These are phyloP conservation scores for Euplagia quadripunctaria DNA, from an alignment of 2,888 invertebrate species.

Conservation along the genomic window DNA sequence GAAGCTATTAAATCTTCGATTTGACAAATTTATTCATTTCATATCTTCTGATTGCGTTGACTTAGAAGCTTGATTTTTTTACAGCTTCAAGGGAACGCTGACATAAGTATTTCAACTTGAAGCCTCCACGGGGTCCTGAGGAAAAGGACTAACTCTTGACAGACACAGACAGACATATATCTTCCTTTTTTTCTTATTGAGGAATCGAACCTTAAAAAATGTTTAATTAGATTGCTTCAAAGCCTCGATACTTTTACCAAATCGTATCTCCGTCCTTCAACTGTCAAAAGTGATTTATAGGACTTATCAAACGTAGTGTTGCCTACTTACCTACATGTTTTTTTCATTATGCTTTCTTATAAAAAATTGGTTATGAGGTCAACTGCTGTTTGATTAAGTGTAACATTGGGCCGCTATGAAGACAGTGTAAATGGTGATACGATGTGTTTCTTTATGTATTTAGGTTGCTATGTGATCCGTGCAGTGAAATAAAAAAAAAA, in stretches of 20 bases:
- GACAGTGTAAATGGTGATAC: neutral
- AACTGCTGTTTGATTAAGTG: slow-evolving; percentile 26
- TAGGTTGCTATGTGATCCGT: neutral
- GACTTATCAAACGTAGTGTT: slow-evolving; percentile 42
- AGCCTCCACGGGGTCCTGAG: too few species aligned
- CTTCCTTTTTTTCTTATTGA: too few species aligned
- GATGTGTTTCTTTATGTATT: neutral
- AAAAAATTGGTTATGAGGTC: slow-evolving; percentile 27
- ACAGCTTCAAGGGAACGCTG: too few species aligned
- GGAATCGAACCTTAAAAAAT: too few species aligned
- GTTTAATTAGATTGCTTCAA: neutral
- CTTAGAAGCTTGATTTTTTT: too few species aligned
- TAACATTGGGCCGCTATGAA: slow-evolving; percentile 7
- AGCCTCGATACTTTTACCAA: neutral
- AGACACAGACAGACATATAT: too few species aligned
- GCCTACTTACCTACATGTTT: slow-evolving; percentile 48
- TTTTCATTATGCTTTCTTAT: slow-evolving; percentile 19
- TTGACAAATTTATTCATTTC: too few species aligned
- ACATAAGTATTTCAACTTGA: too few species aligned
- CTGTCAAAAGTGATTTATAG: slow-evolving; percentile 47
- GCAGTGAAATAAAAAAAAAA: neutral
- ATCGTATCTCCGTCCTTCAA: slow-evolving; percentile 42
- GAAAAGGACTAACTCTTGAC: too few species aligned
- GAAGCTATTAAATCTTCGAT: too few species aligned
- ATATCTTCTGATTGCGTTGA: too few species aligned